Percentiles rank a stretch among this genome's conserved stretches.
Evolutionary conservation across 2,888 invertebrate species (phyloP).

Genomic region (Conops quadrifasciatus): DNA sequence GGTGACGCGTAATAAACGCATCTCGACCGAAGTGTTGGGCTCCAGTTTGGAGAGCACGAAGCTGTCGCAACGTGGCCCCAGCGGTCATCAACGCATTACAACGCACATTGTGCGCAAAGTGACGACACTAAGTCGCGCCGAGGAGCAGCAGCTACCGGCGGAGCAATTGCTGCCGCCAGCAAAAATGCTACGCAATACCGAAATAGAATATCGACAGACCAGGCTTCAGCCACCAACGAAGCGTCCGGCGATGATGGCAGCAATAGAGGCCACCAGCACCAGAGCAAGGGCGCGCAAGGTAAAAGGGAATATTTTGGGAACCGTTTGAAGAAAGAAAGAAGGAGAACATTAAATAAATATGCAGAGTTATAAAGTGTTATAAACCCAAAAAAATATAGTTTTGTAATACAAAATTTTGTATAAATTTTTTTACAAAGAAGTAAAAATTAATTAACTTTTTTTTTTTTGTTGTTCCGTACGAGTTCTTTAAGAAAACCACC

Average conservation of each 20-base stretch:
- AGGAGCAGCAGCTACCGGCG: constrained; percentile 74
- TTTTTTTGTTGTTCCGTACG: no score
- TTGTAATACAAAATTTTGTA: no score
- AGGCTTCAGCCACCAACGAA: constrained; percentile 57
- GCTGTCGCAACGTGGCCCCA: constrained; percentile 80
- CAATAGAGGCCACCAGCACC: constrained; percentile 18
- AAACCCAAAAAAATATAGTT: no score
- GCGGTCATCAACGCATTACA: constrained; percentile 83
- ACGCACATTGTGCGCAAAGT: constrained; percentile 88
- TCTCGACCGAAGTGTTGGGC: constrained; percentile 86
- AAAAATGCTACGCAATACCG: constrained; percentile 68
- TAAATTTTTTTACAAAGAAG: no score
- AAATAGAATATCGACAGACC: constrained; percentile 65
- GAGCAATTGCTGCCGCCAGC: constrained; percentile 71
- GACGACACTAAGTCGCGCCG: constrained; percentile 86
- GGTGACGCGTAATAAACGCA: constrained; percentile 81
- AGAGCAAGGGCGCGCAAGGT: constrained; percentile 24
- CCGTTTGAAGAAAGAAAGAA: no score
- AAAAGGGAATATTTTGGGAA: no score
- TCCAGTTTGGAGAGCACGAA: constrained; percentile 85
- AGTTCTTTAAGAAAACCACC: no score
- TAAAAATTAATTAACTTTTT: no score
- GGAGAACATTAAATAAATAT: no score
- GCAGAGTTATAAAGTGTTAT: no score
- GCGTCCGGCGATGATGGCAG: constrained; percentile 5